Percentiles rank a stretch among this genome's conserved stretches.
Conservation (phyloP, 2,888 invertebrate genomes). For the Bimastos eiseni region DNA sequence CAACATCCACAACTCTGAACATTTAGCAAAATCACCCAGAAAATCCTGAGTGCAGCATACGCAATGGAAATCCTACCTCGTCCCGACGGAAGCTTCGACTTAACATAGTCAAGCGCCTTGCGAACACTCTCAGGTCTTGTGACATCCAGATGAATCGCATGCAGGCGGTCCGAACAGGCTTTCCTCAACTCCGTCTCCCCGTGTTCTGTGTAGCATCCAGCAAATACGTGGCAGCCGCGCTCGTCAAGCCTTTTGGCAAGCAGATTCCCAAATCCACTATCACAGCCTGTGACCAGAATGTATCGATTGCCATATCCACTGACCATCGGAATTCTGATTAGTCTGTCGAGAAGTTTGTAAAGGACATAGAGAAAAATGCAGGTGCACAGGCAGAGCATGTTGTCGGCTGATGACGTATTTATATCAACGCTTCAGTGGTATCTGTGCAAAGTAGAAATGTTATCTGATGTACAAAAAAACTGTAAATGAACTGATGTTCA, state of each 20-base stretch:
- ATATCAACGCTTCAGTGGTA: not conserved
- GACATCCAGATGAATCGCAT: conserved; percentile 56
- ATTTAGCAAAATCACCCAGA: not conserved
- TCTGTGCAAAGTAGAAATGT: not conserved
- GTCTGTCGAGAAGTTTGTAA: not conserved
- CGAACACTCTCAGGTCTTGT: conserved; percentile 49
- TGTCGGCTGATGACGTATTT: not conserved
- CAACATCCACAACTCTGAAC: too few relatives aligned
- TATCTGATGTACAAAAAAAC: not conserved
- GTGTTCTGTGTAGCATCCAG: conserved; percentile 30
- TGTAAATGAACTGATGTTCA: not conserved
- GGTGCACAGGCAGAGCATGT: not conserved
- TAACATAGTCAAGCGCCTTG: not conserved
- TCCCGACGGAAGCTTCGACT: not conserved
- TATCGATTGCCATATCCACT: not conserved
- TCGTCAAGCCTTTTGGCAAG: conserved; percentile 25
- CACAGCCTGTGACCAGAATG: conserved; percentile 34
- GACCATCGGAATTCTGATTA: not conserved
- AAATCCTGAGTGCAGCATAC: not conserved
- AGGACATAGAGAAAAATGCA: not conserved
- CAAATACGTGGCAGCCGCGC: conserved; percentile 31
- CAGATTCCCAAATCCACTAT: conserved; percentile 33
- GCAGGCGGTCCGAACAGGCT: conserved; percentile 40
- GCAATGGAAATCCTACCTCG: not conserved
- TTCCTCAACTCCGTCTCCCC: conserved; percentile 22